phyloP scores from a whole-genome alignment of 2,113 vertebrate species.

The Pogonocichla stellata region DNA sequence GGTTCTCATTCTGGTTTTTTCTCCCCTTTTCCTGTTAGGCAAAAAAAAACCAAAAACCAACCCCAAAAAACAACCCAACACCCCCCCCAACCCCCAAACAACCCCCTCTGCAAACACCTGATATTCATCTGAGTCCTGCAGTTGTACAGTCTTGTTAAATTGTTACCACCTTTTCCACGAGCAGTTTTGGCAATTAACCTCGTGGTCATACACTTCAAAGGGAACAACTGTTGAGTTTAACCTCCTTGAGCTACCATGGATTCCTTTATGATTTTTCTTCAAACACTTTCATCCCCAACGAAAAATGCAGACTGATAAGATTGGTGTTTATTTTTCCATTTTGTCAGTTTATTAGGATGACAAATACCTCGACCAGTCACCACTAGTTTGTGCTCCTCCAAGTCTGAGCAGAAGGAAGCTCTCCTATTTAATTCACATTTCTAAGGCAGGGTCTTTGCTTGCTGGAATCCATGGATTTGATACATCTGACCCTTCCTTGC shows the following conservation, averaged over 20 bases:
- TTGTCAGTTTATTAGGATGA: slow-evolving; percentile 74
- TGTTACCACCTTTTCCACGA: slow-evolving; percentile 99
- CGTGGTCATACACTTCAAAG: slow-evolving; percentile 91
- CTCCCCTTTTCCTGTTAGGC: slow-evolving; percentile 72
- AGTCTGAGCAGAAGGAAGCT: neutral
- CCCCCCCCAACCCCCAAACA: neutral
- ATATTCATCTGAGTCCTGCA: slow-evolving; percentile 84
- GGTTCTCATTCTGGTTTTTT: slow-evolving; percentile 67
- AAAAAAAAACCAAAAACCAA: neutral
- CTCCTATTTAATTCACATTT: slow-evolving; percentile 42
- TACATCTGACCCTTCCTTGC: slow-evolving; percentile 68
- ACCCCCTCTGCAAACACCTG: slow-evolving; percentile 91
- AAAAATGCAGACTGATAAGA: slow-evolving; percentile 72
- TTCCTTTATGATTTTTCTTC: slow-evolving; percentile 84
- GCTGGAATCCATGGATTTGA: slow-evolving; percentile 60
- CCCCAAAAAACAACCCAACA: neutral
- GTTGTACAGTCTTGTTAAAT: slow-evolving; percentile 91
- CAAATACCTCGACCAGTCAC: neutral
- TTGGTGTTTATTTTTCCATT: slow-evolving; percentile 71
- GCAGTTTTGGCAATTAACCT: slow-evolving; percentile 94
- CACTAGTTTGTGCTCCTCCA: neutral
- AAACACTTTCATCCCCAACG: slow-evolving; percentile 84
- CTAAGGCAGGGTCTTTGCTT: slow-evolving; percentile 25
- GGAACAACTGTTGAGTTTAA: slow-evolving; percentile 87
- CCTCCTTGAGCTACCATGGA: slow-evolving; percentile 83